phyloP scores from a whole-genome alignment of 2,888 invertebrate genomes.

The Brenthis daphne region DNA sequence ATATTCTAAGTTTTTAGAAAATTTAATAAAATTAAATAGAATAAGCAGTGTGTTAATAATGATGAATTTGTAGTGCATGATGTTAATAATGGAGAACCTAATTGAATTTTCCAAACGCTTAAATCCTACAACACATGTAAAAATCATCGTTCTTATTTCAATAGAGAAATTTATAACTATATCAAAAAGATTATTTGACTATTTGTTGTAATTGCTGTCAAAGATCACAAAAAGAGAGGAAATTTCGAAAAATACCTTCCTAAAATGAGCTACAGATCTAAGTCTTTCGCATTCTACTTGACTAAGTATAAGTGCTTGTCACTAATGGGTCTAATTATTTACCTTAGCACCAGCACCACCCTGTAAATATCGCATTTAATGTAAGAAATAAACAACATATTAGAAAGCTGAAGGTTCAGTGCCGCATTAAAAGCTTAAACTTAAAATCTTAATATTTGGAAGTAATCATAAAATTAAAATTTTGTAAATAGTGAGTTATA shows the following conservation, averaged over 20 bases:
- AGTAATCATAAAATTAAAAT: no score
- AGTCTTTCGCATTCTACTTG: conserved; percentile 63
- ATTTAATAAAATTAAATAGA: conserved; percentile 1
- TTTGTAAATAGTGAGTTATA: no score
- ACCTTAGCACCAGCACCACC: conserved; percentile 78
- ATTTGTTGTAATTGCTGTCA: conserved; percentile 24
- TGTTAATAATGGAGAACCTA: not conserved
- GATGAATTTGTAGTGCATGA: not conserved
- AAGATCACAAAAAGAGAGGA: conserved; percentile 26
- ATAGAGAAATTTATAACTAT: conserved; percentile 35
- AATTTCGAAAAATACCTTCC: conserved; percentile 42
- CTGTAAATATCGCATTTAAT: conserved; percentile 60
- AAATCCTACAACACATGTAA: conserved; percentile 9
- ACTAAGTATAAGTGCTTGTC: conserved; percentile 51
- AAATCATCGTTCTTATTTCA: conserved; percentile 32
- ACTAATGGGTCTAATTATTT: conserved; percentile 52
- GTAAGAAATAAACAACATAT: conserved; percentile 39
- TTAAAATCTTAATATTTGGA: no score
- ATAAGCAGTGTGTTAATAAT: not conserved
- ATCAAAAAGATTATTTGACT: conserved; percentile 21
- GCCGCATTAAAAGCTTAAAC: conserved; percentile 11
- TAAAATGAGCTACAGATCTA: conserved; percentile 57
- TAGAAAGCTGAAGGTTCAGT: conserved; percentile 38
- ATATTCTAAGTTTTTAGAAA: not conserved
- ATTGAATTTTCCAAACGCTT: not conserved